These are phyloP conservation scores for Spea hammondii DNA, from an alignment of 2,797 vertebrate genomes.

Conservation along the genomic window DNA sequence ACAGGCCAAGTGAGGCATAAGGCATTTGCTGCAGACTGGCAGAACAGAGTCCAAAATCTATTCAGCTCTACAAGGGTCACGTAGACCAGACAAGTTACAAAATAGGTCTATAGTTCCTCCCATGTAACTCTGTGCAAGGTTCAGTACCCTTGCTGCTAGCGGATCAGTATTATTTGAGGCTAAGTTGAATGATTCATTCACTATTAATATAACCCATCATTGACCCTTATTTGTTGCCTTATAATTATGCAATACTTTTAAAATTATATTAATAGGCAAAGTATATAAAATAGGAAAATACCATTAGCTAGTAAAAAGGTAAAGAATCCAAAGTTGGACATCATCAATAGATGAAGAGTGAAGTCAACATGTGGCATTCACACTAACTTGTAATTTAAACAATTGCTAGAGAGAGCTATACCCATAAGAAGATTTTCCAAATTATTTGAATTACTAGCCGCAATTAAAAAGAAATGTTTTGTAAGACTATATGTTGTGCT, in stretches of 20 bases:
- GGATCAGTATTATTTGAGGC: not conserved
- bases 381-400: no score
- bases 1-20: not conserved
- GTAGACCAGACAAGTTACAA: not conserved
- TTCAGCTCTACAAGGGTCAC: not conserved
- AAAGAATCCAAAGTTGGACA: no score
- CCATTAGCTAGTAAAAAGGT: no score
- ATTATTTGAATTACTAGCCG: no score
- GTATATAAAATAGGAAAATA: no score
- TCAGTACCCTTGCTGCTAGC: slow-evolving; percentile 20
- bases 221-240: not conserved
- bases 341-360: no score
- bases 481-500: no score
- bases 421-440: no score
- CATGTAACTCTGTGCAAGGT: slow-evolving; percentile 36
- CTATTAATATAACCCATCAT: slow-evolving; percentile 3
- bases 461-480: no score
- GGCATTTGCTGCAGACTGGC: not conserved
- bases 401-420: no score
- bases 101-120: slow-evolving; percentile 25
- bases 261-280: not conserved
- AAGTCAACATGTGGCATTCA: no score
- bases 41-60: slow-evolving; percentile 11
- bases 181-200: not conserved
- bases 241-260: not conserved